These are phyloP conservation scores for Dermatophagoides farinae DNA, from an alignment of 1,140 invertebrate species.

Conservation along the genomic window DNA sequence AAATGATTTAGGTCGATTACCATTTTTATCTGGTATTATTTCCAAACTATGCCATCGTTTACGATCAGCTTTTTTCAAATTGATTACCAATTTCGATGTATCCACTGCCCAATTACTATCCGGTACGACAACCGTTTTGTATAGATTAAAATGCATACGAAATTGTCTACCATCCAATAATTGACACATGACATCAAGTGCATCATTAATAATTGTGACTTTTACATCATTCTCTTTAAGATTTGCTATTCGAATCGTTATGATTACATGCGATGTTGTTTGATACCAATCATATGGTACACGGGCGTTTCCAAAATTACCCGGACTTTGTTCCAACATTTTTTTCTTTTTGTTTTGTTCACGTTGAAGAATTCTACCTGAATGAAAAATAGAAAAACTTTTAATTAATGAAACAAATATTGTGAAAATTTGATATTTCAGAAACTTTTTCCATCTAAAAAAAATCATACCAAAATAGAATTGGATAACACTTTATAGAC, in stretches of 20 bases:
- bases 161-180: slow-evolving; percentile 12
- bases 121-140: slow-evolving; percentile 13
- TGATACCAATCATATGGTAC: slow-evolving; percentile 18
- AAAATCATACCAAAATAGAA: neutral
- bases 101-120: slow-evolving; percentile 16
- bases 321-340: slow-evolving; percentile 13
- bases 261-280: slow-evolving; percentile 14
- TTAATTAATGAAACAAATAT: neutral
- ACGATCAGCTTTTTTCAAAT: slow-evolving; percentile 13
- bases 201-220: slow-evolving; percentile 15
- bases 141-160: slow-evolving; percentile 14
- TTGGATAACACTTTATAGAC: neutral
- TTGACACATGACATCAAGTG: slow-evolving; percentile 13
- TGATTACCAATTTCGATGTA: slow-evolving; percentile 15
- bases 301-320: slow-evolving; percentile 13
- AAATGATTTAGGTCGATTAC: slow-evolving; percentile 1
- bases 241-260: slow-evolving; percentile 15
- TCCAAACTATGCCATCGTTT: slow-evolving; percentile 16
- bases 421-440: too few species aligned
- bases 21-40: slow-evolving; percentile 12
- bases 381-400: neutral
- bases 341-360: too few species aligned
- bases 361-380: neutral
- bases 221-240: slow-evolving; percentile 17
- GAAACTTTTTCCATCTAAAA: too few species aligned